phyloP scores from a whole-genome alignment of 2,113 vertebrate species.

The Ursus arctos region DNA sequence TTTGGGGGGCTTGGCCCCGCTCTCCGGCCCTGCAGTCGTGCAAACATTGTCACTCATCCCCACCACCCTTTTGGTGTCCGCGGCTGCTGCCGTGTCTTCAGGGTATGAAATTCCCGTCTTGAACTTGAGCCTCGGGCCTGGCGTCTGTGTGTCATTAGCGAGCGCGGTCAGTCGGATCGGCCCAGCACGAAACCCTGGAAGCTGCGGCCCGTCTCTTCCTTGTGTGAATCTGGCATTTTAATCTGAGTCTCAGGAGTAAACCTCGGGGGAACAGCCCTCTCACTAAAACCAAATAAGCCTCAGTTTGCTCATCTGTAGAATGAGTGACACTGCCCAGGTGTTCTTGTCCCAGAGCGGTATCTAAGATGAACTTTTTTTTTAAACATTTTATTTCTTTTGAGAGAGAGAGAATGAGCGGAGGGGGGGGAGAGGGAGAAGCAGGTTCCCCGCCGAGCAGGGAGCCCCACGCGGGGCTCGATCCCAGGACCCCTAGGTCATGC shows the following conservation, averaged over 20 bases:
- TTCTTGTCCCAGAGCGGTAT: accelerated
- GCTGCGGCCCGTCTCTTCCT: neutral
- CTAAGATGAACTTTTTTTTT: neutral
- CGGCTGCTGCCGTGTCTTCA: neutral
- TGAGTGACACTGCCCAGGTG: neutral
- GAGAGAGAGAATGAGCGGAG: neutral
- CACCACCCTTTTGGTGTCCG: accelerated
- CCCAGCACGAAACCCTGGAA: neutral
- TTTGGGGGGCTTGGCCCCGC: accelerated
- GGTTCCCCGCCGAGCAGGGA: neutral
- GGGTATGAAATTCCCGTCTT: neutral
- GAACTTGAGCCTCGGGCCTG: neutral
- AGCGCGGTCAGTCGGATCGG: neutral
- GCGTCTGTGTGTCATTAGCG: accelerated
- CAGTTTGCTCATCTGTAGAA: neutral
- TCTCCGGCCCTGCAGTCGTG: neutral
- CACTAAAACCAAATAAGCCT: neutral
- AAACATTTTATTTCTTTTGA: neutral
- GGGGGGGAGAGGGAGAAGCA: neutral
- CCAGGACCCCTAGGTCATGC: neutral
- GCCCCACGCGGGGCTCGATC: neutral
- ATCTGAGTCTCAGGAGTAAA: neutral
- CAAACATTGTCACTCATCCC: accelerated
- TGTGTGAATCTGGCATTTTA: neutral
- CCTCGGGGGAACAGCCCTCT: neutral